Percentiles rank a stretch among this genome's conserved stretches.
Evolutionary conservation across 2,113 vertebrate species (phyloP).

Genomic region (Ophiodon elongatus): DNA sequence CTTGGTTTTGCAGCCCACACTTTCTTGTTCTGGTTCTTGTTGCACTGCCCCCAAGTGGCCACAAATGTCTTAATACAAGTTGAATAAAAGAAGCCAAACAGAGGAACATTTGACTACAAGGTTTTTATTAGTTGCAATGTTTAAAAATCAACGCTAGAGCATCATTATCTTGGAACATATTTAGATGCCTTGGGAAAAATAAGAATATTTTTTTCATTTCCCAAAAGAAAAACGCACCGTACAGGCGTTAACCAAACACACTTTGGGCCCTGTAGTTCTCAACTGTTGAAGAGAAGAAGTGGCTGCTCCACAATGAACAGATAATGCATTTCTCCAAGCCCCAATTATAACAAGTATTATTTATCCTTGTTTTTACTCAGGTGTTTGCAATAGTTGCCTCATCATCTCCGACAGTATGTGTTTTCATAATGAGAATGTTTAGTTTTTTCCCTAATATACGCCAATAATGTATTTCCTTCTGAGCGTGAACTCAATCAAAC

Average conservation of each 20-base stretch:
- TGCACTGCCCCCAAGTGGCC: not conserved
- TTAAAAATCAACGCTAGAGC: not conserved
- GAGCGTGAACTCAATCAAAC: not conserved
- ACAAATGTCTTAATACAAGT: not conserved
- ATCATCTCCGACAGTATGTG: not conserved
- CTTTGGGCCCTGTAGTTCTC: no score
- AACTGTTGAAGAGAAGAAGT: not conserved
- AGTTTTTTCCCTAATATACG: not conserved
- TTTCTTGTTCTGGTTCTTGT: not conserved
- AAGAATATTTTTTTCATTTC: not conserved
- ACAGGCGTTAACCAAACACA: not conserved
- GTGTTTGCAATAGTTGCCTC: not conserved
- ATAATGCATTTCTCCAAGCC: not conserved
- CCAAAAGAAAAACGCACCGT: not conserved
- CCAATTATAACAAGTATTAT: not conserved
- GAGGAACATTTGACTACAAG: not conserved
- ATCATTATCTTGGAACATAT: not conserved
- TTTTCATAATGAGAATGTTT: not conserved
- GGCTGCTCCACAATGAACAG: not conserved
- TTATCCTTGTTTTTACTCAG: not conserved
- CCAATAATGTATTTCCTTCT: not conserved
- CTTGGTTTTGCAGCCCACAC: not conserved
- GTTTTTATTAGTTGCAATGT: not conserved
- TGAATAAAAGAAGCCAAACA: not conserved
- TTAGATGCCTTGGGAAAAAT: not conserved